Evolutionary conservation across 30 jellyfish, hydroid and myxozoan species (phyloP).

Genomic region (Aurelia sp.): DNA sequence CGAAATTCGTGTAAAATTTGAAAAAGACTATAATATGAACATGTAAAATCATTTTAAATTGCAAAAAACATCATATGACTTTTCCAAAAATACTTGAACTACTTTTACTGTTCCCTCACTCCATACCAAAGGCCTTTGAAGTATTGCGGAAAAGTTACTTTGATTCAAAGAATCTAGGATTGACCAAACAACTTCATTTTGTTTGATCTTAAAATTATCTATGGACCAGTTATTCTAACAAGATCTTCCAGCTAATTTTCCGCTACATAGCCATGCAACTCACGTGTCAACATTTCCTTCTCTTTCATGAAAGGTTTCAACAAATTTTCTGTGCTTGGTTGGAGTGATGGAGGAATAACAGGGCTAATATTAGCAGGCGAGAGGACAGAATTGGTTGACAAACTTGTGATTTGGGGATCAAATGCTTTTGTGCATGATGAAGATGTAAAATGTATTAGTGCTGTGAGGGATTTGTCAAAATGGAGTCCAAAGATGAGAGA

Average conservation of each 20-base stretch:
- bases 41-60: too few species aligned
- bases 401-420: conserved; percentile 83
- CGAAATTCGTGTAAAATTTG: too few species aligned
- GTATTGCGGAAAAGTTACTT: too few species aligned
- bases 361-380: conserved; percentile 80
- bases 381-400: conserved; percentile 57
- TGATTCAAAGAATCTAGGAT: too few species aligned
- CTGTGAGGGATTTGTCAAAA: conserved; percentile 67
- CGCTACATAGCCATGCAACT: not conserved
- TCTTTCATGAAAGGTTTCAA: conserved; percentile 36
- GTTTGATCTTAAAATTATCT: too few species aligned
- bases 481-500: conserved; percentile 86
- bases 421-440: conserved; percentile 70
- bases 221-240: not conserved
- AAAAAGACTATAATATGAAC: too few species aligned
- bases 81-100: too few species aligned
- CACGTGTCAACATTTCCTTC: not conserved
- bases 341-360: conserved; percentile 93
- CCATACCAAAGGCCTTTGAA: too few species aligned
- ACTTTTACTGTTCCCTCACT: too few species aligned
- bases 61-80: too few species aligned
- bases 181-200: too few species aligned
- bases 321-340: conserved; percentile 79
- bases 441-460: conserved; percentile 38
- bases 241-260: not conserved